Conservation (phyloP, 1,140 invertebrate genomes). For the Himalopsyche phryganea region DNA sequence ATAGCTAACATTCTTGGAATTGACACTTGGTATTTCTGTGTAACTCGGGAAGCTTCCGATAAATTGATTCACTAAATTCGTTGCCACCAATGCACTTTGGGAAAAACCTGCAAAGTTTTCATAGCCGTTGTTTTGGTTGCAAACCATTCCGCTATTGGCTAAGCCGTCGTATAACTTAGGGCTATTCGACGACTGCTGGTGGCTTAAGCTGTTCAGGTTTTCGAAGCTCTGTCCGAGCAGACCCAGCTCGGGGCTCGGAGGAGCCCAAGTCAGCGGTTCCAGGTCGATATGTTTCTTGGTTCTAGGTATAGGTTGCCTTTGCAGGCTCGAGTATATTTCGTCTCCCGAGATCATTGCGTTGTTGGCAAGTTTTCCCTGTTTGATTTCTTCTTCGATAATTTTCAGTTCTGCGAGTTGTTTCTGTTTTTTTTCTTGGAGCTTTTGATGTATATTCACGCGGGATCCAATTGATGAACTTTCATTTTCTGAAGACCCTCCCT, state of each 20-base stretch:
- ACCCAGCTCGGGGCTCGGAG: conserved; percentile 36
- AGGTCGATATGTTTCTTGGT: conserved; percentile 57
- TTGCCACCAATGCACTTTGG: conserved; percentile 22
- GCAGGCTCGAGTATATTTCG: conserved; percentile 53
- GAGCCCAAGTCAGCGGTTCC: conserved; percentile 39
- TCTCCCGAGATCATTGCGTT: conserved; percentile 49
- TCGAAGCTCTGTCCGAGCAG: conserved; percentile 34
- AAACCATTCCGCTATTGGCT: conserved; percentile 3
- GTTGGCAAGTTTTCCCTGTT: conserved; percentile 70
- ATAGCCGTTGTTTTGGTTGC: conserved; percentile 34
- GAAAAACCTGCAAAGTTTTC: conserved; percentile 32
- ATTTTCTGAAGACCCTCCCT: conserved; percentile 64
- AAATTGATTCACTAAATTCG: conserved; percentile 31
- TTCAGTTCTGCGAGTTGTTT: conserved; percentile 77
- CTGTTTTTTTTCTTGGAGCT: conserved; percentile 83
- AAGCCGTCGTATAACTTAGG: conserved; percentile 44
- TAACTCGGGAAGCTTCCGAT: conserved; percentile 33
- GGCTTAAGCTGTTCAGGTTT: conserved; percentile 30
- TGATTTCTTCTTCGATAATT: conserved; percentile 83
- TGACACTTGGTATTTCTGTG: conserved; percentile 30
- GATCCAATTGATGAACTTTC: conserved; percentile 71
- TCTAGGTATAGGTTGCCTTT: conserved; percentile 56
- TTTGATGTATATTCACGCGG: conserved; percentile 79
- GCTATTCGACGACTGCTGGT: conserved; percentile 42
- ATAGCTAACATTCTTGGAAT: conserved; percentile 24